These are phyloP conservation scores for Etia nguti DNA, from an alignment of 2,113 vertebrate genomes.

Conservation along the genomic window DNA sequence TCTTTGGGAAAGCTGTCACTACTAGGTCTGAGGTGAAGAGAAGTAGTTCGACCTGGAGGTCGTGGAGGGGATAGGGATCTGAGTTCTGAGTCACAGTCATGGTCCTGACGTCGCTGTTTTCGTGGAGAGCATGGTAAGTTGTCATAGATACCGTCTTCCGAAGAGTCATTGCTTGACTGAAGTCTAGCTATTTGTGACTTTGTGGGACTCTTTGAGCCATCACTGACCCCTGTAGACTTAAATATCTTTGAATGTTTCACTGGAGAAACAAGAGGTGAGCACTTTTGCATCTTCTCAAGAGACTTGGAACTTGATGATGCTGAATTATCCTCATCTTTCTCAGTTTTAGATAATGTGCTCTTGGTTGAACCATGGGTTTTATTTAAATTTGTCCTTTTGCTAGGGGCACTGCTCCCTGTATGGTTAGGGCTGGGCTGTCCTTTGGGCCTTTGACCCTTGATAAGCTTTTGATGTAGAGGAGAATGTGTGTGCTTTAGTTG, in stretches of 20 bases:
- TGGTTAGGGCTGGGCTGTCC: conserved; percentile 58
- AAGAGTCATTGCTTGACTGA: conserved; percentile 51
- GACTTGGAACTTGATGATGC: conserved; percentile 45
- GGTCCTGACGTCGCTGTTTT: conserved; percentile 63
- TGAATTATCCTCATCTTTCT: conserved; percentile 28
- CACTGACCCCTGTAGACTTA: conserved; percentile 64
- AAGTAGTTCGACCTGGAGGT: conserved; percentile 78
- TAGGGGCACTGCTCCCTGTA: conserved; percentile 37
- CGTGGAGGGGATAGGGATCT: conserved; percentile 68
- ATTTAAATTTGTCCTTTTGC: conserved; percentile 70
- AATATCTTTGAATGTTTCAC: conserved; percentile 71
- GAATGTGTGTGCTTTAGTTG: conserved; percentile 65
- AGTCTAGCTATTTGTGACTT: conserved; percentile 49
- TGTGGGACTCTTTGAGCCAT: conserved; percentile 54
- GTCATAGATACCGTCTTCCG: conserved; percentile 62
- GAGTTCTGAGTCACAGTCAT: conserved; percentile 46
- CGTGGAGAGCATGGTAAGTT: conserved; percentile 60
- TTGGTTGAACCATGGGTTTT: conserved; percentile 76
- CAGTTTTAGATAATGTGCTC: conserved; percentile 70
- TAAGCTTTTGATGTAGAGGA: conserved; percentile 68
- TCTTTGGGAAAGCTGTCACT: conserved; percentile 51
- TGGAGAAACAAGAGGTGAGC: conserved; percentile 65
- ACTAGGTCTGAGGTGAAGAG: conserved; percentile 72
- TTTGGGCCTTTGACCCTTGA: conserved; percentile 68
- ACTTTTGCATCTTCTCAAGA: conserved; percentile 63